Evolutionary conservation across 2,113 vertebrate species (phyloP), one percentile per base, ranked within the genome.

Genomic region (Porphyrio hochstetteri): DNA sequence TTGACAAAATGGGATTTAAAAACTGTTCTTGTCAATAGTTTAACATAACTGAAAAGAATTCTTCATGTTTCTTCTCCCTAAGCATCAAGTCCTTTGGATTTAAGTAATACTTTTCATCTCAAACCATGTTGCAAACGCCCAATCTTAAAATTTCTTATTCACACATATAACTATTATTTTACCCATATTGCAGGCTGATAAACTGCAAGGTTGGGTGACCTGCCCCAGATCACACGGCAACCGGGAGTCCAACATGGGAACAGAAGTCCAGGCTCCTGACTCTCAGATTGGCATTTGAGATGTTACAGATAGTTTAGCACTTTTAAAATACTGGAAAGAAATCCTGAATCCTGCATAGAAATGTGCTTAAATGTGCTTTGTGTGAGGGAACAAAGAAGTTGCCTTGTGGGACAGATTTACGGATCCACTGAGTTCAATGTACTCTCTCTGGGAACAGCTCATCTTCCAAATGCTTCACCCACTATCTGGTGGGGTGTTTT

Each of bases 361-460:
- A 80, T 0, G 2, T 90, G 52, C 42, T 71, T 69, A 82, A 85
- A 72, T 59, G 65, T 79, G 75, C 82, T 95, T 93, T 95, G 88
- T 86, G 70, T 81, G 38, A 90, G 80, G 70, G 38, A 92, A 86
- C 80, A 93, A 94, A 96, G 90, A 55, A 92, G 38, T 72, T 87
- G 81, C 63, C 84, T 61, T 79, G 40, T 86, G 91, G 90, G 80
- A 84, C 85, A 92, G 85, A 71, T 74, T 90, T 92, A 25, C 48
- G 31, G 82, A 81, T 70, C 60, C 60, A 23, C 44, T 7, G 35
- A 65, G 76, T 75, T 81, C 6, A 7, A 35, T 19, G 25, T 81
- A 16, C 35, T 56, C 72, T 82, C 76, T 79, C 31, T 68, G 77
- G 53, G 59, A 92, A 72, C 53, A 78, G 69, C 76, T 78, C 52